These are phyloP conservation scores for Momotus momota DNA, from an alignment of 2,797 vertebrate genomes.

Conservation along the genomic window DNA sequence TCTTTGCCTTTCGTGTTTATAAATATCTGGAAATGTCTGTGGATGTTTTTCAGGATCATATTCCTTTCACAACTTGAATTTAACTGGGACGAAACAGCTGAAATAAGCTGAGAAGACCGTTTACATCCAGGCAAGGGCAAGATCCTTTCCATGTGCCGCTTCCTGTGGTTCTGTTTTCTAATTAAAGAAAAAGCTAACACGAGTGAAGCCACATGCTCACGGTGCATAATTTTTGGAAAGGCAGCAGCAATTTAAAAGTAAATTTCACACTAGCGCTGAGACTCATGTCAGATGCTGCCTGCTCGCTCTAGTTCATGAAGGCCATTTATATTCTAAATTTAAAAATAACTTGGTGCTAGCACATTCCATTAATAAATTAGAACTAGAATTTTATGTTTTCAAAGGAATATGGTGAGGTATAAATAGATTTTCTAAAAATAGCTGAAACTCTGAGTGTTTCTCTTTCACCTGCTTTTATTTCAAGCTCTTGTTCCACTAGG, in stretches of 20 bases:
- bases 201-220: conserved; percentile 73
- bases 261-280: conserved; percentile 78
- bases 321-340: conserved; percentile 78
- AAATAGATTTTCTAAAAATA: conserved; percentile 62
- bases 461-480: conserved; percentile 63
- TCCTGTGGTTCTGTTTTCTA: conserved; percentile 73
- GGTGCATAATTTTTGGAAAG: conserved; percentile 79
- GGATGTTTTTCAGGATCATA: background rate
- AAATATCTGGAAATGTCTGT: background rate
- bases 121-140: conserved; percentile 54
- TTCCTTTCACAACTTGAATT: background rate
- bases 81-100: conserved; percentile 30
- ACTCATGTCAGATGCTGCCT: conserved; percentile 76
- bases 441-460: conserved; percentile 60
- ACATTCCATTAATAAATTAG: conserved; percentile 79
- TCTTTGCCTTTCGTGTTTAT: background rate
- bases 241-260: conserved; percentile 76
- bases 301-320: conserved; percentile 78
- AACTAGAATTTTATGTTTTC: conserved; percentile 68
- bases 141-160: conserved; percentile 55
- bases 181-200: conserved; percentile 72
- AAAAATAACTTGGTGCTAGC: conserved; percentile 76
- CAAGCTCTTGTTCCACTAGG: background rate
- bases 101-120: conserved; percentile 58
- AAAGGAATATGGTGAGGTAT: conserved; percentile 61